A percentile compares a stretch with the other conserved stretches of the same genome.
Evolutionary conservation across 2,113 vertebrate genomes (phyloP).

Genomic region (Phocoena sinus): DNA sequence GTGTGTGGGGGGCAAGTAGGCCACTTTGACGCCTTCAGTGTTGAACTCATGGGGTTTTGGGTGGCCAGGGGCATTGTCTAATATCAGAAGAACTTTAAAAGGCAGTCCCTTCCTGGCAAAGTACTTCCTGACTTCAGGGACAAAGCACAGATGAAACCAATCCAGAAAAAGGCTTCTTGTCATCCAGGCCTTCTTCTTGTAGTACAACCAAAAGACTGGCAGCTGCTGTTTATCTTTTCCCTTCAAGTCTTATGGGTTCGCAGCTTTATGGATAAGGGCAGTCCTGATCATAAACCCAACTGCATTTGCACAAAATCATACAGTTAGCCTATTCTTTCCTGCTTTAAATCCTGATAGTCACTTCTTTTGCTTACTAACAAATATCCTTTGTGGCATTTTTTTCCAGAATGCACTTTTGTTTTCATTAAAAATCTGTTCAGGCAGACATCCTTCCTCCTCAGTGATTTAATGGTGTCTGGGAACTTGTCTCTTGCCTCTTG

Average conservation of each 20-base stretch:
- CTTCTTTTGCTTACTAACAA: background rate
- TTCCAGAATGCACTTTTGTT: background rate
- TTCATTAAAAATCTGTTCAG: background rate
- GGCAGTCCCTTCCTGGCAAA: background rate
- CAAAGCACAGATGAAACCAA: background rate
- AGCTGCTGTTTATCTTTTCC: background rate
- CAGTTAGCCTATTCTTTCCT: background rate
- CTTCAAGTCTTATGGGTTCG: background rate
- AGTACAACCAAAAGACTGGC: background rate
- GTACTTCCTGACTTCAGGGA: background rate
- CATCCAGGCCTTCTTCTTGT: background rate
- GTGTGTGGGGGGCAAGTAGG: background rate
- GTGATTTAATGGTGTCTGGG: background rate
- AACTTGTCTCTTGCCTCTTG: background rate
- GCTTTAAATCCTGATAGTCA: background rate
- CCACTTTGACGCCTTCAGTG: background rate
- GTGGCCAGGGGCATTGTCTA: background rate
- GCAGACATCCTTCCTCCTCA: background rate
- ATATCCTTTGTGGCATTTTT: background rate
- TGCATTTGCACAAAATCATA: background rate
- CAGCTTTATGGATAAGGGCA: background rate
- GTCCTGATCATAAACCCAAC: background rate
- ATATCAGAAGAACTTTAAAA: background rate
- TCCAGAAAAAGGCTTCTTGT: background rate
- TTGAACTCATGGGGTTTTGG: background rate